Percentiles rank a stretch among this genome's conserved stretches.
These are phyloP conservation scores for Solenodon paradoxus DNA, from an alignment of 2,113 vertebrate species.

Conservation along the genomic window DNA sequence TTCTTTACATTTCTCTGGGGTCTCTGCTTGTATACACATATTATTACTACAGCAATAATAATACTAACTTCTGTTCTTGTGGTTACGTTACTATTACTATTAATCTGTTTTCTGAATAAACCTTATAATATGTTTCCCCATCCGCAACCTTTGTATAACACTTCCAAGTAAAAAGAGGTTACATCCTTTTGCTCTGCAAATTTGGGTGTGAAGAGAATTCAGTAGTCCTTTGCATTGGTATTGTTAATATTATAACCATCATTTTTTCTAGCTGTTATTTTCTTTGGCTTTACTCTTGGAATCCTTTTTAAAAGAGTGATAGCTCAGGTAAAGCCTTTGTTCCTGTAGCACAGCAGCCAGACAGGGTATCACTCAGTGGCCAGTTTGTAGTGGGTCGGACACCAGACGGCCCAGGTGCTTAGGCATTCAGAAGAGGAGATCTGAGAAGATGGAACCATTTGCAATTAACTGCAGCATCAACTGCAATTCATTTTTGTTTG, in stretches of 20 bases:
- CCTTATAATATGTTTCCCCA: not conserved
- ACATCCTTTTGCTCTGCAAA: not conserved
- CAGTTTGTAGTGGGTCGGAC: slow-evolving; percentile 38
- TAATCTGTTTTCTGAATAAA: not conserved
- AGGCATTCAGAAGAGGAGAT: not conserved
- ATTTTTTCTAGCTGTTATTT: not conserved
- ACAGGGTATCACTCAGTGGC: not conserved
- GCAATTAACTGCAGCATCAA: not conserved
- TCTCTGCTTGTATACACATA: not conserved
- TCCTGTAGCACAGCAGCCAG: not conserved
- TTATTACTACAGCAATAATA: not conserved
- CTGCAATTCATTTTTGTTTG: not conserved
- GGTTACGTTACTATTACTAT: not conserved
- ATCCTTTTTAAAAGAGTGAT: not conserved
- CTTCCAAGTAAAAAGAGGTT: not conserved
- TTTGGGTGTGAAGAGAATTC: not conserved
- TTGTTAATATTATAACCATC: accelerated
- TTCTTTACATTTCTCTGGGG: not conserved
- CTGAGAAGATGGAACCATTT: not conserved
- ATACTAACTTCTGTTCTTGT: too few relatives aligned
- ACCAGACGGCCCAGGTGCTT: not conserved
- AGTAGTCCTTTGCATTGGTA: not conserved
- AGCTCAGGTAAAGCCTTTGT: not conserved
- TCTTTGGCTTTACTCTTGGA: not conserved
- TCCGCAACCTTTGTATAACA: not conserved